Evolutionary conservation across 2,113 vertebrate genomes (phyloP), one percentile per base, ranked within the genome.

Genomic region (Nothoprocta pentlandii): DNA sequence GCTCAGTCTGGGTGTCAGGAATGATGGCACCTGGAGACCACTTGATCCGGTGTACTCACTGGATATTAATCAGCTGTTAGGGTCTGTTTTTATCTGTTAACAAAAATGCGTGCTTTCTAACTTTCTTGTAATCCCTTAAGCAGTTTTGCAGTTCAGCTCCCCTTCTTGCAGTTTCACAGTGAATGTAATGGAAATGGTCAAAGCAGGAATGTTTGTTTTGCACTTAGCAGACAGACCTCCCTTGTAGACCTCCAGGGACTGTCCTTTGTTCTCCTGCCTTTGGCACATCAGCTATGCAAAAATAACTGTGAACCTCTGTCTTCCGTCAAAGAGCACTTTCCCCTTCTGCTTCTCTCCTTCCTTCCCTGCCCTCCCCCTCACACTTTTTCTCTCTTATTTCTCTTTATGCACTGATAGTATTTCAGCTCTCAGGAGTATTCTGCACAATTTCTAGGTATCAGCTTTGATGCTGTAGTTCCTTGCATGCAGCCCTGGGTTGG

Each of bases 151-250:
- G 53, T 25, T 51, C 58, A 67, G 32, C 23, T 87, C 10, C 8
- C 34, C 16, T 32, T 85, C 34, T 88, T 23, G 4, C 44, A 0
- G 0, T 59, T 66, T 19, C 32, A 41, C 30, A 36, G 32, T 36
- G 68, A 82, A 25, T 2, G 2, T 49, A 58, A 85, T 74, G 79
- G 54, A 90, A 91, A 87, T 30, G 2, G 1, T 32, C 12, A 1
- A 83, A 87, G 47, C 39, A 56, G 30, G 32, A 58, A 42, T 85
- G 36, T 83, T 89, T 87, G 41, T 41, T 91, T 86, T 93, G 53
- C 0, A 1, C 36, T 89, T 78, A 64, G 47, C 34, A 81, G 54
- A 68, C 17, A 9, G 64, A 75, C 83, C 77, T 86, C 61, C 70
- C 67, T 42, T 66, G 7, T 53, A 69, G 80, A 20, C 28, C 62